Evolutionary conservation across 2,888 invertebrate genomes (phyloP).

Genomic region (Himalopsyche anomala): DNA sequence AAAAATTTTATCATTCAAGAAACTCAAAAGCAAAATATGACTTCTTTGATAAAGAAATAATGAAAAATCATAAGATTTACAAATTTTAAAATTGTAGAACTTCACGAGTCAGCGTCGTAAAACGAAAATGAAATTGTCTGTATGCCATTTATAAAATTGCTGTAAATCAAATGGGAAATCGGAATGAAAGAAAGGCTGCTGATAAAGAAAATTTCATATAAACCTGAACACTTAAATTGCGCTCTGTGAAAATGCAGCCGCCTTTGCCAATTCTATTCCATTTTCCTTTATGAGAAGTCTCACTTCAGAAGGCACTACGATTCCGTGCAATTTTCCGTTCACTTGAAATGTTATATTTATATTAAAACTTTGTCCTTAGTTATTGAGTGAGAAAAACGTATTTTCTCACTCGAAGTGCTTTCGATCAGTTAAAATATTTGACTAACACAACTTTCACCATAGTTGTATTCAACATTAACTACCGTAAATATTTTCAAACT

Average conservation of each 20-base stretch:
- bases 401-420: not conserved
- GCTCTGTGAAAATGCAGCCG: conserved; percentile 49
- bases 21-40: no score
- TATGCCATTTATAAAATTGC: not conserved
- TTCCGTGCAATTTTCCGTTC: conserved; percentile 6
- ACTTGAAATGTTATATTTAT: not conserved
- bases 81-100: no score
- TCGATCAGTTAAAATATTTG: not conserved
- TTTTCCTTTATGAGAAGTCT: conserved; percentile 13
- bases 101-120: no score
- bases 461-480: no score
- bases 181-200: conserved; percentile 39
- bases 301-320: conserved; percentile 25
- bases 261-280: conserved; percentile 4
- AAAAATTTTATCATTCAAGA: no score
- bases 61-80: no score
- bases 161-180: not conserved
- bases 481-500: no score
- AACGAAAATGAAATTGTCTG: no score
- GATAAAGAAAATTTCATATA: conserved; percentile 49
- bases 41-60: no score
- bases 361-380: not conserved
- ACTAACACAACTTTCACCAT: not conserved
- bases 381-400: not conserved
- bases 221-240: conserved; percentile 45